Percentiles rank a stretch among this genome's conserved stretches.
Evolutionary conservation across 2,888 invertebrate genomes (phyloP).

Genomic region (Petrolisthes manimaculis): DNA sequence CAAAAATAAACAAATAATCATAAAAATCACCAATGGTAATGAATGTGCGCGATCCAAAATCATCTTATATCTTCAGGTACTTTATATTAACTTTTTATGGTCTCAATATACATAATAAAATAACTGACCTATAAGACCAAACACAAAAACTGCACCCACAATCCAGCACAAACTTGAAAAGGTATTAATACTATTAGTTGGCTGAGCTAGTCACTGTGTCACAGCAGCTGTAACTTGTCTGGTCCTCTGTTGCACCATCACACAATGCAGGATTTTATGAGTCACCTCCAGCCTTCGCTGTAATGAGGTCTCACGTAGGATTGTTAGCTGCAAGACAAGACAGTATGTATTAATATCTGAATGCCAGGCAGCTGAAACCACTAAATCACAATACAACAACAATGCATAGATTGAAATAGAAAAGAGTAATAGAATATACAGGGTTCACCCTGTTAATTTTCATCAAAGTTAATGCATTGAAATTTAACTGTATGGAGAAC

Average conservation of each 20-base stretch:
- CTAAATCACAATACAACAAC: too few relatives aligned
- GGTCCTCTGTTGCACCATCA: constrained; percentile 37
- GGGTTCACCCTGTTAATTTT: too few relatives aligned
- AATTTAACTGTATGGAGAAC: too few relatives aligned
- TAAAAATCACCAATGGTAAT: too few relatives aligned
- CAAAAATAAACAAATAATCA: too few relatives aligned
- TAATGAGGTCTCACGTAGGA: constrained; percentile 42
- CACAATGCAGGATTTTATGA: constrained; percentile 37
- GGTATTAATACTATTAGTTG: constrained; percentile 5
- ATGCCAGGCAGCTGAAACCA: too few relatives aligned
- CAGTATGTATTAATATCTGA: too few relatives aligned
- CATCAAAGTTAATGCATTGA: too few relatives aligned
- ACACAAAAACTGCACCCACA: constrained; percentile 23
- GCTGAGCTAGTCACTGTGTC: constrained; percentile 45
- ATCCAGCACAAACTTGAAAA: constrained; percentile 28
- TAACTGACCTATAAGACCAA: constrained; percentile 2
- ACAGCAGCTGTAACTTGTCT: constrained; percentile 6
- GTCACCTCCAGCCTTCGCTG: constrained; percentile 42
- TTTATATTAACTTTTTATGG: background rate
- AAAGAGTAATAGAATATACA: too few relatives aligned
- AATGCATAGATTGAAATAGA: too few relatives aligned
- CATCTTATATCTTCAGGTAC: background rate
- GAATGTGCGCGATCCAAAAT: too few relatives aligned
- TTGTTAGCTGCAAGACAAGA: constrained; percentile 28
- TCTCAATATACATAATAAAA: background rate